Evolutionary conservation across 2,797 vertebrate genomes (phyloP).

Genomic region (Cirrhinus molitorella): DNA sequence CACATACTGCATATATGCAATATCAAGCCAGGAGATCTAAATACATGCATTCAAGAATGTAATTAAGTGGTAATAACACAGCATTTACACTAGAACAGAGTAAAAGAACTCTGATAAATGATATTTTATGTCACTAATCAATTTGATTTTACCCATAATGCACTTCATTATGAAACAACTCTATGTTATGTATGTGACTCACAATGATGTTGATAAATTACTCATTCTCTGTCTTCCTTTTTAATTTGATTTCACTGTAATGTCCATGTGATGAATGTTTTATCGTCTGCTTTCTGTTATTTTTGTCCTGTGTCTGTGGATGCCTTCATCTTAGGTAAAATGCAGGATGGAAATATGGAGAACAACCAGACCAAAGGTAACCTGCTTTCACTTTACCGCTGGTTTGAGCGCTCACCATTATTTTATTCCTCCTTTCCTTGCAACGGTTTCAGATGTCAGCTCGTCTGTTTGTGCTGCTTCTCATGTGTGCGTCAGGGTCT

Average conservation of each 20-base stretch:
- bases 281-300: conserved; percentile 84
- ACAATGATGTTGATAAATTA: conserved; percentile 78
- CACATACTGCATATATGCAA: neutral
- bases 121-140: neutral
- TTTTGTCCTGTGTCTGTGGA: conserved; percentile 93
- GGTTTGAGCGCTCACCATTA: conserved; percentile 63
- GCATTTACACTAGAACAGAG: neutral
- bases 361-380: conserved; percentile 99
- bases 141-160: conserved; percentile 5
- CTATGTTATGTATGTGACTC: conserved; percentile 75
- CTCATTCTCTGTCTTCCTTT: conserved; percentile 82
- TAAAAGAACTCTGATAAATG: neutral
- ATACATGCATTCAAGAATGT: neutral
- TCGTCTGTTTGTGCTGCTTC: conserved; percentile 58
- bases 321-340: conserved; percentile 99
- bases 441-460: conserved; percentile 2
- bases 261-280: conserved; percentile 84
- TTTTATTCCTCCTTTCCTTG: conserved; percentile 44
- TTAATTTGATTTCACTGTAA: conserved; percentile 80
- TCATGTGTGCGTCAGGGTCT: conserved; percentile 44
- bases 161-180: conserved; percentile 62
- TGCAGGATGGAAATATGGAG: conserved; percentile 99
- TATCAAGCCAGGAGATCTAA: neutral
- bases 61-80: neutral
- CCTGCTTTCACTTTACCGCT: conserved; percentile 80